Conservation (phyloP, 2,888 invertebrate genomes). For the Pheosia gnoma region DNA sequence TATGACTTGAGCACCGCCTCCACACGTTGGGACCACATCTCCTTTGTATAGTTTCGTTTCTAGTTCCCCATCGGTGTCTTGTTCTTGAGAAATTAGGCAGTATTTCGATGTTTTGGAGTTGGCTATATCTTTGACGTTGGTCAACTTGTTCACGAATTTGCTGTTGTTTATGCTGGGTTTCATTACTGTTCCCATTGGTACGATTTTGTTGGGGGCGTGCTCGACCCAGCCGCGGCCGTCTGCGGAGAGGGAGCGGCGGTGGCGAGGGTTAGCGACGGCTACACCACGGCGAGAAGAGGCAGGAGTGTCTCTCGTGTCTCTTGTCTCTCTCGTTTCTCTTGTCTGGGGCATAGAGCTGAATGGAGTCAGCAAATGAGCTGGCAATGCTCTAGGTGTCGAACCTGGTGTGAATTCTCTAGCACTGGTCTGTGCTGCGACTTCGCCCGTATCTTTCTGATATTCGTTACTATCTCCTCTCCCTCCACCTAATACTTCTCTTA, state of each 20-base stretch:
- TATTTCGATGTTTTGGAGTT: slow-evolving; percentile 92
- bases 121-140: slow-evolving; percentile 90
- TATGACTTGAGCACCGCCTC: slow-evolving; percentile 97
- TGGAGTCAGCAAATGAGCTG: slow-evolving; percentile 73
- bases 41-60: slow-evolving; percentile 97
- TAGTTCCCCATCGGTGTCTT: slow-evolving; percentile 95
- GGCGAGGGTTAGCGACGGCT: slow-evolving; percentile 88
- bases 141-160: slow-evolving; percentile 93
- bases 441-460: slow-evolving; percentile 46
- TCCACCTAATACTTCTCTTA: slow-evolving; percentile 65
- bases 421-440: slow-evolving; percentile 69
- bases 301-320: slow-evolving; percentile 57
- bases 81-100: slow-evolving; percentile 95
- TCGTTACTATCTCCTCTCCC: slow-evolving; percentile 59
- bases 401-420: slow-evolving; percentile 71
- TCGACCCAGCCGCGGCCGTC: slow-evolving; percentile 93
- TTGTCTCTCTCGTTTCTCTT: slow-evolving; percentile 46
- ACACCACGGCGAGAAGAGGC: slow-evolving; percentile 82
- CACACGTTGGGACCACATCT: slow-evolving; percentile 95
- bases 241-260: slow-evolving; percentile 92
- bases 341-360: slow-evolving; percentile 64
- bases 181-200: slow-evolving; percentile 94
- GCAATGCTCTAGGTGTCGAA: slow-evolving; percentile 74
- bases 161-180: slow-evolving; percentile 93
- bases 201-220: slow-evolving; percentile 91